These are phyloP conservation scores for Drosophila ogumai DNA, from an alignment of 1,140 invertebrate genomes.

Conservation along the genomic window DNA sequence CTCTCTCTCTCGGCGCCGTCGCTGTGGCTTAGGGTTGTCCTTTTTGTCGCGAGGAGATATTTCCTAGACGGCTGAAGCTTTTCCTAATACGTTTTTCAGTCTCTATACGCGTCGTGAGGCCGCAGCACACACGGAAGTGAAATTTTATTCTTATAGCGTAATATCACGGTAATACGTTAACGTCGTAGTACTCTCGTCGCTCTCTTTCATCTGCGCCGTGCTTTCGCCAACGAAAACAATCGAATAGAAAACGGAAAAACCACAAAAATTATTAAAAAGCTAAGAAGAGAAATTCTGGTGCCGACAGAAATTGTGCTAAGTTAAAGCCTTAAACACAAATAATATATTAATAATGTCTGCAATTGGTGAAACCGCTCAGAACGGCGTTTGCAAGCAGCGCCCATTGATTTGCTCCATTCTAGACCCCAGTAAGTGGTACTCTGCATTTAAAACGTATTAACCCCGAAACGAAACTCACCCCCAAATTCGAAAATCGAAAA, in stretches of 20 bases:
- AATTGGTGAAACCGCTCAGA: conserved; percentile 73
- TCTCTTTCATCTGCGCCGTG: conserved; percentile 46
- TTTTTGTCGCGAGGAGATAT: conserved; percentile 31
- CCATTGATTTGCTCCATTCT: conserved; percentile 83
- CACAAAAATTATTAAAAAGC: conserved; percentile 28
- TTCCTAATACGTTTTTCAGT: conserved; percentile 64
- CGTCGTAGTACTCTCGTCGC: conserved; percentile 23
- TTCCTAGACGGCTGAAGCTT: conserved; percentile 49
- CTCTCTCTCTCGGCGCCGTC: conserved; percentile 56
- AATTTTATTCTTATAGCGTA: conserved; percentile 46
- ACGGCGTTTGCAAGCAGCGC: conserved; percentile 79
- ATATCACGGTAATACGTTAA: conserved; percentile 57
- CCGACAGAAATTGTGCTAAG: conserved; percentile 22
- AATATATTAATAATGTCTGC: conserved; percentile 59
- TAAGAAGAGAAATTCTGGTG: conserved; percentile 21
- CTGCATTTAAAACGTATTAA: conserved; percentile 28
- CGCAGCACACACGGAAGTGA: conserved; percentile 53
- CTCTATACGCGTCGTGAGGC: conserved; percentile 71
- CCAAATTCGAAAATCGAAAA: conserved; percentile 9
- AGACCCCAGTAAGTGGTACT: conserved; percentile 81
- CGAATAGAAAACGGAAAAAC: conserved; percentile 33
- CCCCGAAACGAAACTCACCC: conserved; percentile 48
- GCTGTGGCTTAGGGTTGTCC: conserved; percentile 56
- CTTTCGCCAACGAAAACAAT: conserved; percentile 49
- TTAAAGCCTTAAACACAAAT: conserved; percentile 4